Percentiles rank a stretch among this genome's conserved stretches.
phyloP scores from a whole-genome alignment of 1,140 invertebrate genomes.

The Leptestheria dahalacensis region DNA sequence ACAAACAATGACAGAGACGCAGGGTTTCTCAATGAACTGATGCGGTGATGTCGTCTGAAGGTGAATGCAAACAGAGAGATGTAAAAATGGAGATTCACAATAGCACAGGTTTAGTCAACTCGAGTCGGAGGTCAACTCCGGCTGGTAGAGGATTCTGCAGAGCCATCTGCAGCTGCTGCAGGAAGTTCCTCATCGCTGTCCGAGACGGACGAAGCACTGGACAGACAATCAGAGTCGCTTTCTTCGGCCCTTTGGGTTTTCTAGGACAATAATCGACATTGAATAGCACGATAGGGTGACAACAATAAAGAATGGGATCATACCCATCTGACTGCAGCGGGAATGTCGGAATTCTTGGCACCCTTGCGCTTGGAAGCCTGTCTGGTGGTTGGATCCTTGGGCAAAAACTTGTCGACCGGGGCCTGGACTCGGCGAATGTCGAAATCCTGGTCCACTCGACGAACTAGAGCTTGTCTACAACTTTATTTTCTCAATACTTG shows the following conservation, averaged over 20 bases:
- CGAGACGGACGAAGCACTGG: constrained; percentile 9
- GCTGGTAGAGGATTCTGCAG: not conserved
- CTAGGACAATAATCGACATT: not conserved
- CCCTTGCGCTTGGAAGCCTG: not conserved
- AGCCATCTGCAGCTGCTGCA: not conserved
- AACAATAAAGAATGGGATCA: not conserved
- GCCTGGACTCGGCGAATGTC: constrained; percentile 36
- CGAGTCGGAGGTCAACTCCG: too few relatives aligned
- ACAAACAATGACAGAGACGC: too few relatives aligned
- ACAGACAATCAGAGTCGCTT: constrained; percentile 8
- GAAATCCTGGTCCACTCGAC: constrained; percentile 41
- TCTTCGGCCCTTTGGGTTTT: not conserved
- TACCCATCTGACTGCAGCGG: not conserved
- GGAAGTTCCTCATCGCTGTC: constrained; percentile 11
- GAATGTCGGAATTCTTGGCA: not conserved
- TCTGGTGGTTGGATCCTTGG: constrained; percentile 14
- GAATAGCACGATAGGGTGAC: too few relatives aligned
- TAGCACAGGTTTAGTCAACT: too few relatives aligned
- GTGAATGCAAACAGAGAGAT: too few relatives aligned
- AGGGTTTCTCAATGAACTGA: too few relatives aligned
- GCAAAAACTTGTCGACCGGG: constrained; percentile 32
- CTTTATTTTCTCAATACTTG: constrained; percentile 7
- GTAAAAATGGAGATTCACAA: too few relatives aligned
- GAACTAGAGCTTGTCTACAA: constrained; percentile 31
- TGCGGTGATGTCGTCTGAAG: too few relatives aligned